phyloP scores from a whole-genome alignment of 1,140 invertebrate species.

The Rhagoletis pomonella region DNA sequence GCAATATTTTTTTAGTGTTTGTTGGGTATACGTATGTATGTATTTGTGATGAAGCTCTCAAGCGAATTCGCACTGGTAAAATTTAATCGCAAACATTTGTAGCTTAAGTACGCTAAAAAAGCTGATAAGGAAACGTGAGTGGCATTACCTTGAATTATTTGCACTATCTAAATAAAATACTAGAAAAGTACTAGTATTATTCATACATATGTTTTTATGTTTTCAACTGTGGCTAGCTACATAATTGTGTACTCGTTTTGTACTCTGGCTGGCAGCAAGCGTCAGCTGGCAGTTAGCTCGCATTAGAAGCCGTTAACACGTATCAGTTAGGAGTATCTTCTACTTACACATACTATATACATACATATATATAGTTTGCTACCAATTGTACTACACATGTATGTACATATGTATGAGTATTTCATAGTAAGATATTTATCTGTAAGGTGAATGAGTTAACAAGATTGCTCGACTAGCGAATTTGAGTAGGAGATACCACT shows the following conservation, averaged over 20 bases:
- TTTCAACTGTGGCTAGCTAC: neutral
- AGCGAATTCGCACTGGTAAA: neutral
- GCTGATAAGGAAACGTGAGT: neutral
- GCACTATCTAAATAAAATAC: neutral
- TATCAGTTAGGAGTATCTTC: neutral
- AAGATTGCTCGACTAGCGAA: conserved; percentile 15
- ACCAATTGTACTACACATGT: neutral
- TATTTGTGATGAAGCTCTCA: no score
- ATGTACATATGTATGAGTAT: no score
- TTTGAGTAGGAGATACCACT: neutral
- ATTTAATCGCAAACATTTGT: neutral
- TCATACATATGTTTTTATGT: neutral
- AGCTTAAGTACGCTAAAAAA: neutral
- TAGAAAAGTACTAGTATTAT: neutral
- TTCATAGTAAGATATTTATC: conserved; percentile 13
- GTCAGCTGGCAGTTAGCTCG: neutral
- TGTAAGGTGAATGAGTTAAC: neutral
- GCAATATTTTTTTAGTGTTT: no score
- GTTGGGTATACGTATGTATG: no score
- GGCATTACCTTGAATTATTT: conserved; percentile 28
- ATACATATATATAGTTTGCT: neutral
- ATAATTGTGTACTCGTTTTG: neutral
- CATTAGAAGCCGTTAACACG: neutral
- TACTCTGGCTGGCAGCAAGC: neutral
- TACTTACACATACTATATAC: neutral